Evolutionary conservation across 2,113 vertebrate genomes (phyloP), one percentile per base, ranked within the genome.

Genomic region (Pheucticus melanocephalus): DNA sequence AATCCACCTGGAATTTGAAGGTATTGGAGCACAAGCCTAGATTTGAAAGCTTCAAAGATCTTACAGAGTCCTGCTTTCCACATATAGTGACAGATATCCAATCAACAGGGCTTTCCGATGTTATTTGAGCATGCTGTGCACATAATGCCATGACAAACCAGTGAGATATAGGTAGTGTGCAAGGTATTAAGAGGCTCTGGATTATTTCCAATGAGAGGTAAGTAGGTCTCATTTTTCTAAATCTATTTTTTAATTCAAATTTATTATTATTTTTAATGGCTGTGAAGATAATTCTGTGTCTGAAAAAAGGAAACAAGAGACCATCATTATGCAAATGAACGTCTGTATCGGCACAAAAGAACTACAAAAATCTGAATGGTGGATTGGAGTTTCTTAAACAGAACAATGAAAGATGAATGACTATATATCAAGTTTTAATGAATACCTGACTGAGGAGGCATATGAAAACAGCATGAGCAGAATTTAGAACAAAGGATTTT

Each of bases 401-500:
- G 24, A 39, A 45, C 23, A 80, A 54, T 86, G 66, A 88, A 90
- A 92, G 59, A 79, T 64, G 61, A 82, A 79, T 92, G 25, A 82
- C 6, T 92, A 25, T 56, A 85, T 61, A 80, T 90, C 53, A 88
- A 72, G 31, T 87, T 93, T 88, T 79, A 93, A 94, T 76, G 78
- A 85, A 79, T 80, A 56, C 25, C 53, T 90, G 63, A 75, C 68
- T 80, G 50, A 82, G 66, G 39, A 91, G 88, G 63, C 16, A 77
- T 72, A 82, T 33, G n/a, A 94, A 88, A 96, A 57, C 45, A 92
- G 37, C 21, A 82, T 77, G 54, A 94, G 5, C 28, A 90, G 54
- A 94, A 93, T 88, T 93, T 82, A 88, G 54, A 94, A 86, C 12
- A 82, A 76, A 65, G 3, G 64, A 30, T 35, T 69, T 66, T 96